A percentile compares a stretch with the other conserved stretches of the same genome.
phyloP scores from a whole-genome alignment of 2,797 vertebrate genomes.

The Buphagus erythrorhynchus region DNA sequence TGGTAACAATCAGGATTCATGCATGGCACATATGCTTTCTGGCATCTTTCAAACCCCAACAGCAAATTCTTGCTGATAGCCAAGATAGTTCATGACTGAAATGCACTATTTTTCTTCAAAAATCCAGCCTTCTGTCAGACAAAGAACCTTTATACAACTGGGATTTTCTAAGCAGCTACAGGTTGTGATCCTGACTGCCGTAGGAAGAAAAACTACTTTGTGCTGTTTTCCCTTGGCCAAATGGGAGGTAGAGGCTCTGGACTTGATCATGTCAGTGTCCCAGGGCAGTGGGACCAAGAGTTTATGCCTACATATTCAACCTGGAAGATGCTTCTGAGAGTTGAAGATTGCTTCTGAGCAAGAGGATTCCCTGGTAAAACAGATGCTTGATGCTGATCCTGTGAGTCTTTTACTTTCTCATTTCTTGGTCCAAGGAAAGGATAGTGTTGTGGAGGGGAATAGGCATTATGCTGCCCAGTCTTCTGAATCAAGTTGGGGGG shows the following conservation, averaged over 20 bases:
- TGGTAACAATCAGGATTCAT: background rate
- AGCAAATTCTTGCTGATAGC: background rate
- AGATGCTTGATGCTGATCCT: background rate
- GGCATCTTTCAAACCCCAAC: background rate
- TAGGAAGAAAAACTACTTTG: background rate
- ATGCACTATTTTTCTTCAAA: background rate
- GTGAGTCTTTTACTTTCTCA: background rate
- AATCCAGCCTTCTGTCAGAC: background rate
- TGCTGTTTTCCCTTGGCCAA: background rate
- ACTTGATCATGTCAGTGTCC: background rate
- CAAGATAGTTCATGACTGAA: background rate
- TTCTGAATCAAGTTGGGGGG: background rate
- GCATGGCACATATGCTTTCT: background rate
- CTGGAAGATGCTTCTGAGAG: background rate
- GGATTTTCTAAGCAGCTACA: background rate
- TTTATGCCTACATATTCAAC: background rate
- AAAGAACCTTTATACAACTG: background rate
- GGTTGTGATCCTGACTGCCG: background rate
- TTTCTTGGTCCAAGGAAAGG: background rate
- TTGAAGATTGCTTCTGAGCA: background rate
- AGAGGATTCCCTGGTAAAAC: background rate
- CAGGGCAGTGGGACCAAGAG: background rate
- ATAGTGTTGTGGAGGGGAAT: background rate
- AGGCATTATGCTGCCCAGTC: fast-evolving
- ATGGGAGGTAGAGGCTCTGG: background rate